Base-by-base conservation (phyloP, 2,888 invertebrate genomes). In the Parthenolecanium corni region DNA sequence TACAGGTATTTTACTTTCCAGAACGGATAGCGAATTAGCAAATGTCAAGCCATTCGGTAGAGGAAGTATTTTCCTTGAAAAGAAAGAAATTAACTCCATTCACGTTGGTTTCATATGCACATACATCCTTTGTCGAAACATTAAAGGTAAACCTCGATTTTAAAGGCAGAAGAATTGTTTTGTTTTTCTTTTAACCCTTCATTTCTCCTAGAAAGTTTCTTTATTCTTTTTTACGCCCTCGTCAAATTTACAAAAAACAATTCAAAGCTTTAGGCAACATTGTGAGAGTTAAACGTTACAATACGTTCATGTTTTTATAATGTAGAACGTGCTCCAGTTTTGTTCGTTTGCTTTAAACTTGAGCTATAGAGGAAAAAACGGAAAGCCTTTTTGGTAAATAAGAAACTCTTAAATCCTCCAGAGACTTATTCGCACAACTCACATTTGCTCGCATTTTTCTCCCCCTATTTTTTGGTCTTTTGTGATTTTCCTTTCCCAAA, bases 101-200 rank as follows among this genome's bases (percentile, higher is more conserved):
- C 38, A 38, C 21, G 40, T 54, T 54, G 54, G 38, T 24, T 54
- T 31, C 20, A 40, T 46, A 56, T 44, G 56, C 44, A 25, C 42
- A 42, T 56, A 25, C 42, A 42, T 24, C 42, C 44, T 46, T 24
- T 25, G 56, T 56, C 12, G 12, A 18, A 56, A 42, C 11, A 56
- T 44, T 56, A 56, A 56, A 21, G 56, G 56, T 56, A 56, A 56
- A 56, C 56, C 56, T 56, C 56, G 56, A 56, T 46, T 56, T 56
- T 40, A 56, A 56, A 42, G 46, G 46, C 46, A 46, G 21, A 36
- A 16, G 14, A 53, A 21, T 21, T 1, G n/a, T 54, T 52, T 36
- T 31, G 14, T 36, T 31, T 52, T 23, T 23, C 31, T 52, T 52
- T 52, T 31, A 31, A 31, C 31, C 9, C 36, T 52, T 52, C 23